Evolutionary conservation across 1,140 invertebrate genomes (phyloP), one percentile per base, ranked within the genome.

Genomic region (Onthophagus taurus): DNA sequence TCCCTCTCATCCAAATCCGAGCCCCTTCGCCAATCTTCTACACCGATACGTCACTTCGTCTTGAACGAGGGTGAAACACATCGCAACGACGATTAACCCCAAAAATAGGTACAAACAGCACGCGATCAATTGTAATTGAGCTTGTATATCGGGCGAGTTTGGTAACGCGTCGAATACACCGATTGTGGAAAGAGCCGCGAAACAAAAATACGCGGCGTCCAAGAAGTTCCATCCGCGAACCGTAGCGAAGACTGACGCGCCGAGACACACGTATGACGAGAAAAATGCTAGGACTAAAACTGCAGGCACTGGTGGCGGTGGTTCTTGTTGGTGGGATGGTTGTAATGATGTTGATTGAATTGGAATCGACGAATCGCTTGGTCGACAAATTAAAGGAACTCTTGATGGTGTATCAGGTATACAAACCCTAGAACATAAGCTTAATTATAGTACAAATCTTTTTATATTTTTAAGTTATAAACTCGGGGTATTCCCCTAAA

Each of bases 61-160:
- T 65, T 95, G 89, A 45, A 95, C 79, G 20, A 95, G 71, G 62
- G 85, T 90, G 58, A 92, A 94, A 39, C 88, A 87, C 88, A 92
- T 94, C 1, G 90, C 89, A 51, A 95, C 81, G 20, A 95, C 67
- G 9, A 91, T 84, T 19, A 95, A 72, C 16, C 91, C 91, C 49
- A 94, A 73, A 23, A 94, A 72, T 23, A 95, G 63, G 63, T 93
- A 95, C 1, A 88, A 69, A 59, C 87, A 89, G 63, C 85, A 89
- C 8, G 83, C 80, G 19, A 90, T 78, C 46, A 91, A 70, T 61
- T 89, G 85, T 17, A 79, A 50, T 45, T 79, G 75, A 53, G 75
- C 72, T 51, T 72, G 74, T 14, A 69, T 74, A 29, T 80, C 77
- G 3, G 71, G 65, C 57, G 63, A 60, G 61, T 75, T 55, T 2